A percentile compares a stretch with the other conserved stretches of the same genome.
Evolutionary conservation across 2,888 invertebrate species (phyloP).

Genomic region (Euplagia quadripunctaria): DNA sequence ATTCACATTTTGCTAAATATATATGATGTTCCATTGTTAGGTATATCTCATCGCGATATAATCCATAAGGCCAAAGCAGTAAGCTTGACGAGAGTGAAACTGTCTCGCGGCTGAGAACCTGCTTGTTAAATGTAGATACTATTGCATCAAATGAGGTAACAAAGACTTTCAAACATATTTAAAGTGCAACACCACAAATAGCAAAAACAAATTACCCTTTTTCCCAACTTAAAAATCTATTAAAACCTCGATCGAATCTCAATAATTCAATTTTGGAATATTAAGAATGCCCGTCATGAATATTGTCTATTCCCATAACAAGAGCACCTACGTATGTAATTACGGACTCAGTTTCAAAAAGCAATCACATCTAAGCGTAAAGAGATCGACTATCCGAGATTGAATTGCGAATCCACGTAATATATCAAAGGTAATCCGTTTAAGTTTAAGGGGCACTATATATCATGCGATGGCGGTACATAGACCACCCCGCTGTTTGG

Average conservation of each 20-base stretch:
- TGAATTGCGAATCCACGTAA: conserved; percentile 84
- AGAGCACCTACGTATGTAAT: conserved; percentile 55
- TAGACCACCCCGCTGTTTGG: conserved; percentile 80
- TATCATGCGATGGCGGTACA: conserved; percentile 81
- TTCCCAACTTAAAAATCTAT: neutral
- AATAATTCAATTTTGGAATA: conserved; percentile 7
- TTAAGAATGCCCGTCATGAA: neutral
- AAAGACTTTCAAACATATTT: neutral
- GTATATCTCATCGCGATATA: too few relatives aligned
- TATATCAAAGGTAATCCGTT: conserved; percentile 87
- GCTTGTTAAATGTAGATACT: too few relatives aligned
- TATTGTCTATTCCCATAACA: conserved; percentile 19
- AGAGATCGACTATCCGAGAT: conserved; percentile 83
- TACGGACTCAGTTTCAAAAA: conserved; percentile 72
- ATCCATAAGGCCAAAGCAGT: too few relatives aligned
- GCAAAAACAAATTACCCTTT: neutral
- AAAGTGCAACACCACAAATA: neutral
- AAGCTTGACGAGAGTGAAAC: too few relatives aligned
- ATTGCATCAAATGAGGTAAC: neutral
- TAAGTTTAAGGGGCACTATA: conserved; percentile 86
- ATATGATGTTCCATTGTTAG: neutral
- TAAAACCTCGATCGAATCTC: neutral
- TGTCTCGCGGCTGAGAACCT: too few relatives aligned
- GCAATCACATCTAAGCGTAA: conserved; percentile 73
- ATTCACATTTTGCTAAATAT: neutral